Base-by-base conservation (phyloP, 2,888 invertebrate species). In the Eugnorisma glareosa region DNA sequence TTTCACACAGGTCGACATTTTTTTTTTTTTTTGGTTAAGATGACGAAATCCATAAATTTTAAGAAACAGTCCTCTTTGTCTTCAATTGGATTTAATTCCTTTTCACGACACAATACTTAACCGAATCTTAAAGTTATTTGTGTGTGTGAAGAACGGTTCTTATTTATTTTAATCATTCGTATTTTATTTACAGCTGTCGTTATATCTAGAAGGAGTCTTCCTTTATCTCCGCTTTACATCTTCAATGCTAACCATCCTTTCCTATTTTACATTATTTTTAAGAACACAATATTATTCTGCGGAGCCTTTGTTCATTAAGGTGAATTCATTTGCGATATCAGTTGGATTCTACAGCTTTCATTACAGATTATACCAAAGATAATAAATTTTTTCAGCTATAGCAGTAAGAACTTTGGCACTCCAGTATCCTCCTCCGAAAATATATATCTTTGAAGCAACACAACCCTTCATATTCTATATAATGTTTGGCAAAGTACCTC, bases 161-260 rank as follows among this genome's bases (percentile, higher is more conserved):
- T 57, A 15, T 8, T 64, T 77, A 54, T 35, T 48, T 18, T 77
- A 82, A 67, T 82, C 0, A 24, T 54, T 54, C 6, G 5, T 37
- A 57, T 18, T 74, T 48, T 67, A 48, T 73, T 80, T 70, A 54
- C 81, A 85, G 85, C 67, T 61, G 8, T 85, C 37, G 2, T 85
- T 85, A 6, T 75, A 7, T 70, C 61, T 48, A 82, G 7, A 67
- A 67, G 81, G 48, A 78, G 87, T 40, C n/a, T 78, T 35, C 69
- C 82, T 21, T 15, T 73, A 66, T 75, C 73, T n/a, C 76, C 79
- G 1, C 57, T 79, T 40, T 69, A 67, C 40, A 73, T 70, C 35
- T 90, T 92, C 79, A 86, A 85, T n/a, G 88, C 87, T 59, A 81
- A 87, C 69, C 82, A 79, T 66, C 84, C 90, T 37, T 91, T 89